Evolutionary conservation across 2,113 vertebrate genomes (phyloP), one percentile per base, ranked within the genome.

Genomic region (Malurus elegans): DNA sequence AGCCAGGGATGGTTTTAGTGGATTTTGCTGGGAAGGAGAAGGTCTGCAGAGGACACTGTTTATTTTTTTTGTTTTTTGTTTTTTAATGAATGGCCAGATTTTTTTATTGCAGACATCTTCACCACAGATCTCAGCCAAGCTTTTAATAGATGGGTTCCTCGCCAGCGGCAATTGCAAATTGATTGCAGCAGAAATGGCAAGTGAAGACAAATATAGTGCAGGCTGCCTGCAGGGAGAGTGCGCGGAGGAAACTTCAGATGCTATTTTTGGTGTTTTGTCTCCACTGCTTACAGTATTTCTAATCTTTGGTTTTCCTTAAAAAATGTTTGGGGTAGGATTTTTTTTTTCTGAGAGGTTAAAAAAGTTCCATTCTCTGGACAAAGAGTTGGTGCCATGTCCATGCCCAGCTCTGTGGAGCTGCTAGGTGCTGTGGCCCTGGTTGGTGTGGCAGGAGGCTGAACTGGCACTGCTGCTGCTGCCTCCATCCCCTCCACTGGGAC

Each of bases 181-280:
- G 94, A 97, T 95, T 94, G 95, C 94, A 92, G 96, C 94, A 91
- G 94, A 86, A 97, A 95, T 74, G 96, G 96, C 96, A 95, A 96
- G 94, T 83, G 96, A 67, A 92, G 95, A 97, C 95, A 96, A 96
- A 97, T 95, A 94, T 92, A 96, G 96, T 67, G 92, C 93, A 53
- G 92, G 95, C 95, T 95, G 95, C 95, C 94, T 90, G 86, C 81
- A 80, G 93, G 95, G 85, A 89, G 80, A 83, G 92, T 4, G 18
- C 28, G 3, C 2, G 0, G 69, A 79, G 90, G 92, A 74, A 88
- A 84, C 90, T 80, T 76, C 0, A 0, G 56, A 6, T 58, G 75
- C 94, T 97, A 94, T 97, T 95, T 96, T 94, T 94, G 94, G 90
- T 92, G 60, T 31, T 90, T 94, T 86, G 86, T 90, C 90, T 95